Percentiles rank a stretch among this genome's conserved stretches.
These are phyloP conservation scores for Muricea muricata DNA, from an alignment of 92 coral and sea anemone genomes.

Conservation along the genomic window DNA sequence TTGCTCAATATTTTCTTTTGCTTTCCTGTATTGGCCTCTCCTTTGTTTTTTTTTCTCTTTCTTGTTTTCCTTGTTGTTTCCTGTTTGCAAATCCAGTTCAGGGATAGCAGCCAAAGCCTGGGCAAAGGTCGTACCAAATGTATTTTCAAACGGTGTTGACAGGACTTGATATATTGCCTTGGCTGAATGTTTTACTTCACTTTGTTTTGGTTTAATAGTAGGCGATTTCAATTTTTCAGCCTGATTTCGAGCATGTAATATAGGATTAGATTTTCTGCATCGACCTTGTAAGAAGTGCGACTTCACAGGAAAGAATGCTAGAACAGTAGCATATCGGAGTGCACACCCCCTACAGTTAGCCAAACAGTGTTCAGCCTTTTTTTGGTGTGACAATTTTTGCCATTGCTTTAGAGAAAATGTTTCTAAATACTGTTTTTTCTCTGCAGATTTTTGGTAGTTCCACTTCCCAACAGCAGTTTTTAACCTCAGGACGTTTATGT, in stretches of 20 bases:
- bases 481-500: conserved; percentile 52
- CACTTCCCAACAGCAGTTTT: conserved; percentile 52
- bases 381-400: conserved; percentile 9
- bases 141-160: conserved; percentile 42
- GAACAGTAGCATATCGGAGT: conserved; percentile 41
- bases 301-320: conserved; percentile 50
- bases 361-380: not conserved
- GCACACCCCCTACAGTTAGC: not conserved
- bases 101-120: conserved; percentile 52
- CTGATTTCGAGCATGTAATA: not conserved
- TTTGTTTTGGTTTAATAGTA: conserved; percentile 26
- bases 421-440: conserved; percentile 57
- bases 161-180: conserved; percentile 51
- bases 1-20: conserved; percentile 51
- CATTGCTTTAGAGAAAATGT: conserved; percentile 42
- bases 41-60: conserved; percentile 54
- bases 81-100: conserved; percentile 49
- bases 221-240: not conserved
- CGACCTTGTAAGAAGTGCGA: conserved; percentile 54
- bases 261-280: conserved; percentile 25
- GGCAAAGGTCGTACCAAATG: conserved; percentile 46
- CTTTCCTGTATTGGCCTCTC: conserved; percentile 3
- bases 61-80: not conserved
- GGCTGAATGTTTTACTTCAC: conserved; percentile 55
- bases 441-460: conserved; percentile 55